Evolutionary conservation across 2,888 invertebrate species (phyloP), one percentile per base, ranked within the genome.

Genomic region (Rhingia campestris): DNA sequence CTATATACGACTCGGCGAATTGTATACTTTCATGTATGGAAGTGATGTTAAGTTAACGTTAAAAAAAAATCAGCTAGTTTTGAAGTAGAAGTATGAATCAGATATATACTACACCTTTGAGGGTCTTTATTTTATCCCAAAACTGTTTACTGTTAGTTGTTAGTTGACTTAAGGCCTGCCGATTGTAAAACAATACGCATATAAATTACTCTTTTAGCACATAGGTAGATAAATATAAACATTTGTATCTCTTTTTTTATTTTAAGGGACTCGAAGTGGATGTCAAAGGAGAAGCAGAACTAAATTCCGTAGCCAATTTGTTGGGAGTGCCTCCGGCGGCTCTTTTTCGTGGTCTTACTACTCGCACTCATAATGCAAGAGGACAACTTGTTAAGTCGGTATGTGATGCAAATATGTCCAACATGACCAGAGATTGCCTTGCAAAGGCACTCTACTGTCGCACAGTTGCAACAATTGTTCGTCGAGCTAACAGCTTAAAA

Each of bases 371-470:
- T 89, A 95, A 95, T 88, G 95, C 95, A 12, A 92, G 96, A 67
- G 95, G 95, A 12, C 95, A 96, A 89, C 92, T 96, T 77, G 95
- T 97, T 45, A 95, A 96, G 90, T 95, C 96, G 4, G 94, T 95
- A 67, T 95, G 96, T 90, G 95, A 96, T 89, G 95, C 95, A n/a
- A 95, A 95, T 87, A 95, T 96, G 93, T 97, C 97, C 9, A 96
- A 96, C 89, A 94, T 95, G 93, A 96, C 96, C n/a, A 93, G 98
- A 87, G 96, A 98, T 92, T 95, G 97, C 77, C 92, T 98, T 87
- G 97, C 97, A 39, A 97, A 97, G 92, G 97, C 98, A 14, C 93
- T 98, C 39, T 98, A 98, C 92, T 97, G 97, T 90, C 95, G 98
- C 87, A 98, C 98, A 7, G 97, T 98, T 14, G 97, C 97, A 14